These are phyloP conservation scores for Coptodon rendalli DNA, from an alignment of 2,113 vertebrate genomes.

Conservation along the genomic window DNA sequence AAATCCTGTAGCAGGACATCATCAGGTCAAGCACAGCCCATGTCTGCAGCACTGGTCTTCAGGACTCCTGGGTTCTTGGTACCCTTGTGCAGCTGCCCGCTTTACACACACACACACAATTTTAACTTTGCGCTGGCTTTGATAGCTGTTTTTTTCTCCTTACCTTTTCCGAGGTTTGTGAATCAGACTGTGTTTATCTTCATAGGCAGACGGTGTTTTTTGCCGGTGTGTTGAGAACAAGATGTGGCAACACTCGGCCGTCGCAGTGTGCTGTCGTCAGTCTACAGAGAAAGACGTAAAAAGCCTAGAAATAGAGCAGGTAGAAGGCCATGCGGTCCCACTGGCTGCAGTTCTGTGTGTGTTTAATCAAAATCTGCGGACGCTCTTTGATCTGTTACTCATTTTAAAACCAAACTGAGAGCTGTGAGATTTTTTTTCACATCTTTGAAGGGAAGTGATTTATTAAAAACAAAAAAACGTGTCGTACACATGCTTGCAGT, in stretches of 20 bases:
- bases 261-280: slow-evolving; percentile 12
- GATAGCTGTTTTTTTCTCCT: neutral
- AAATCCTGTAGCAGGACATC: accelerated
- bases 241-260: slow-evolving; percentile 22
- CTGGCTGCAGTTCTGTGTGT: neutral
- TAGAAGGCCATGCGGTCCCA: neutral
- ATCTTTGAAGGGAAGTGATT: neutral
- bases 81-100: neutral
- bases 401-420: neutral
- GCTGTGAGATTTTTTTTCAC: neutral
- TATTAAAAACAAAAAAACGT: neutral
- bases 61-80: neutral
- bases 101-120: accelerated
- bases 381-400: neutral
- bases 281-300: neutral
- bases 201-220: neutral
- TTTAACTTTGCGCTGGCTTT: neutral
- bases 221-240: neutral
- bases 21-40: neutral
- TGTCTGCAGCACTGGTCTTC: neutral
- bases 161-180: neutral
- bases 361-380: neutral
- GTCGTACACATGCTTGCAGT: neutral
- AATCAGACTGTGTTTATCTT: neutral
- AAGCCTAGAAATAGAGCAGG: neutral